Conservation (phyloP, 2,113 vertebrate species). For the Isurus oxyrinchus region DNA sequence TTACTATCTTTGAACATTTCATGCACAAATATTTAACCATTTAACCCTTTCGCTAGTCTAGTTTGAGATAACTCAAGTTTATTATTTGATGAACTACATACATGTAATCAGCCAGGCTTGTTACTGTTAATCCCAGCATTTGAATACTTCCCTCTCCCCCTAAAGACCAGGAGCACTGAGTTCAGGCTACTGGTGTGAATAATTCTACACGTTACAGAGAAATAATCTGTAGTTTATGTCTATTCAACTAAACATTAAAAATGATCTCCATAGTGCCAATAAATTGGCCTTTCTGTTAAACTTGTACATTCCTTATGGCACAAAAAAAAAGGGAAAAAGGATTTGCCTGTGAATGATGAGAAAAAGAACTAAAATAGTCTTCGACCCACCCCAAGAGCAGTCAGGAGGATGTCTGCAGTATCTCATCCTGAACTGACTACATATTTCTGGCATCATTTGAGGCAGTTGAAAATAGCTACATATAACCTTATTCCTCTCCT, state of each 20-base stretch:
- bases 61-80: neutral
- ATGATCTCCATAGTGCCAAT: neutral
- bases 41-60: constrained; percentile 2
- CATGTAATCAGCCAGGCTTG: neutral
- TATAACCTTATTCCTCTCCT: neutral
- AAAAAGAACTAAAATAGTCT: neutral
- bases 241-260: neutral
- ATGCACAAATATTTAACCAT: neutral
- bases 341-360: neutral
- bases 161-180: neutral
- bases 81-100: neutral
- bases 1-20: constrained; percentile 24
- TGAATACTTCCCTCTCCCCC: neutral
- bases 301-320: neutral
- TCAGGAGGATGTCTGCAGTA: neutral
- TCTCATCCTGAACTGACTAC: neutral
- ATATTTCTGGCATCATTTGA: neutral
- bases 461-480: neutral
- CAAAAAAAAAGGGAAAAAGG: neutral
- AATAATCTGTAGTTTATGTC: neutral
- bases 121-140: neutral
- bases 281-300: neutral
- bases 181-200: neutral
- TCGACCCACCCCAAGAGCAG: neutral
- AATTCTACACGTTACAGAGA: neutral